These are phyloP conservation scores for Acanthosepion esculentum DNA, from an alignment of 2,888 invertebrate genomes.

Conservation along the genomic window DNA sequence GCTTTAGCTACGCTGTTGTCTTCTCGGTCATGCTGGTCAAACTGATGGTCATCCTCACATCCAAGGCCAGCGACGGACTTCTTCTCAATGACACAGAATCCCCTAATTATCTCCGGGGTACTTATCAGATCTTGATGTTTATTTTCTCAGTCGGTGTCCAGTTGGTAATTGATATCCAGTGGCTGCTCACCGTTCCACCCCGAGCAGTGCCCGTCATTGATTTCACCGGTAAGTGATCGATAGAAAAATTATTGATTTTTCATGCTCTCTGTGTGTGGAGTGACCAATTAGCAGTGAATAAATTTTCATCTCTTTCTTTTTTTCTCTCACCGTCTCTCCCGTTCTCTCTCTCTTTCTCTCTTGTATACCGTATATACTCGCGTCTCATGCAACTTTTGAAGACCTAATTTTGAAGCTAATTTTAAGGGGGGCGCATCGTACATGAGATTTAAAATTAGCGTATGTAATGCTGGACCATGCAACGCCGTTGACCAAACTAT, in stretches of 20 bases:
- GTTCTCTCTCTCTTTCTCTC: too few species aligned
- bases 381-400: too few species aligned
- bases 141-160: slow-evolving; percentile 90
- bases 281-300: too few species aligned
- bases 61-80: slow-evolving; percentile 81
- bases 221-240: neutral
- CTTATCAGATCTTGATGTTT: slow-evolving; percentile 89
- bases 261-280: too few species aligned
- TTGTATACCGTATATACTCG: neutral
- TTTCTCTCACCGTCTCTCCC: too few species aligned
- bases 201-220: slow-evolving; percentile 64
- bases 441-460: too few species aligned
- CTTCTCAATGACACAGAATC: slow-evolving; percentile 74
- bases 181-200: slow-evolving; percentile 74
- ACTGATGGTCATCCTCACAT: slow-evolving; percentile 92
- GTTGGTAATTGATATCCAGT: slow-evolving; percentile 74
- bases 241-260: too few species aligned
- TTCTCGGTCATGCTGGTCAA: slow-evolving; percentile 94
- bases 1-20: slow-evolving; percentile 82
- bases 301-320: too few species aligned
- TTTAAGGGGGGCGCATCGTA: too few species aligned
- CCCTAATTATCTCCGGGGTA: slow-evolving; percentile 88
- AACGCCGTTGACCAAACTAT: too few species aligned
- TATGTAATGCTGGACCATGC: too few species aligned
- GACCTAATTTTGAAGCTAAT: too few species aligned